Conservation (phyloP, 1,140 invertebrate species). For the Cotesia glomerata region DNA sequence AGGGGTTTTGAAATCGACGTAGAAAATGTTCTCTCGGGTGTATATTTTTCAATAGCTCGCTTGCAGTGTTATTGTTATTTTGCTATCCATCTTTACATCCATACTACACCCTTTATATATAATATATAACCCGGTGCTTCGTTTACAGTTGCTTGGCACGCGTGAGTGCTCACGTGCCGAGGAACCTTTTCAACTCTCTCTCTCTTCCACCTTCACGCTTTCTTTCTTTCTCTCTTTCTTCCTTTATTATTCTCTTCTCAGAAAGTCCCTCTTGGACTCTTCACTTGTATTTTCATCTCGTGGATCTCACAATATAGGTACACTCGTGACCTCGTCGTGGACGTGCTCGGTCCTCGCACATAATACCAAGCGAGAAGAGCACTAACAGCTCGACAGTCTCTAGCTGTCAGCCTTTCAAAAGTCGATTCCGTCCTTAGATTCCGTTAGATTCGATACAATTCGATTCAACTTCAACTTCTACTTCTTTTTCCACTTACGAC, state of each 20-base stretch:
- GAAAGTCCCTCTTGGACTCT: not conserved
- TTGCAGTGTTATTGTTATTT: not conserved
- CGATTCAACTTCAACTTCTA: not conserved
- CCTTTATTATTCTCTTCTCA: not conserved
- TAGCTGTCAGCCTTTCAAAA: not conserved
- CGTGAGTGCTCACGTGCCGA: constrained; percentile 14
- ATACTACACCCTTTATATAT: not conserved
- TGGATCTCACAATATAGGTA: not conserved
- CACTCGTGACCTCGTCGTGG: not conserved
- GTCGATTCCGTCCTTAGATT: not conserved
- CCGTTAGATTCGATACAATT: not conserved
- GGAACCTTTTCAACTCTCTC: constrained; percentile 16
- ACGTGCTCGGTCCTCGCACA: not conserved
- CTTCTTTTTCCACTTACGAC: not conserved
- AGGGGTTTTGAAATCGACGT: too few species aligned
- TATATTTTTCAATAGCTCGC: constrained; percentile 14
- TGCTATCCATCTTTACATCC: not conserved
- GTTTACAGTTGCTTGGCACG: constrained; percentile 18
- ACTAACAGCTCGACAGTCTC: not conserved
- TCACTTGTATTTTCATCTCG: too few species aligned
- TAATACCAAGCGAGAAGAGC: not conserved
- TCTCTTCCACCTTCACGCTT: not conserved
- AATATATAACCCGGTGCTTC: not conserved
- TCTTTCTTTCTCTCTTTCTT: not conserved
- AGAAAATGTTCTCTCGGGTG: too few species aligned